phyloP scores from a whole-genome alignment of 2,888 invertebrate genomes.

The Acanthopleura granulata region DNA sequence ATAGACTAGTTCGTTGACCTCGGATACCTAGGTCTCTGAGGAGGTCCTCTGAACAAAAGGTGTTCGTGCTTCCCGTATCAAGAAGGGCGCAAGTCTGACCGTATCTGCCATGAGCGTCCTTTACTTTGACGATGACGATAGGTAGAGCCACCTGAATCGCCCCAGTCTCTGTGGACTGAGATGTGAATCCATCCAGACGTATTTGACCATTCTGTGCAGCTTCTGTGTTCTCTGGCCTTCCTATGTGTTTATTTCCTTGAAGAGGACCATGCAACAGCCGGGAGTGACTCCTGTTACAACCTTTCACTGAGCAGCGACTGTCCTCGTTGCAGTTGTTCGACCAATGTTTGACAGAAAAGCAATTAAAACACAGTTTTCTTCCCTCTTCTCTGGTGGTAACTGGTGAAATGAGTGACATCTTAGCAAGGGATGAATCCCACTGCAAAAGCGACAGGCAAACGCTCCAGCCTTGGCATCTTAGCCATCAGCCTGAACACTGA shows the following conservation, averaged over 20 bases:
- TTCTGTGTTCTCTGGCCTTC: background rate
- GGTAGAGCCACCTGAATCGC: background rate
- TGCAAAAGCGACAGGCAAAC: background rate
- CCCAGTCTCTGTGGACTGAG: background rate
- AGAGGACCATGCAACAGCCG: constrained; percentile 4
- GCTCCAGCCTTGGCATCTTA: no score
- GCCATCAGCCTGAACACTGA: background rate
- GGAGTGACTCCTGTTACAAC: background rate
- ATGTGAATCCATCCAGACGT: background rate
- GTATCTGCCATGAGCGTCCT: background rate
- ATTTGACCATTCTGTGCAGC: background rate
- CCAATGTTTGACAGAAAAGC: background rate
- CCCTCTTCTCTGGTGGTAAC: background rate
- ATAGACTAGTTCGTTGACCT: background rate
- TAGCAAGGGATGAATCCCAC: background rate
- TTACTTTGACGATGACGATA: background rate
- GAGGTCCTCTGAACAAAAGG: background rate
- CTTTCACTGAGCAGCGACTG: background rate
- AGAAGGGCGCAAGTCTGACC: background rate
- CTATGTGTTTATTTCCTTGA: background rate
- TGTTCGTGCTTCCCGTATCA: background rate
- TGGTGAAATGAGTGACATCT: background rate
- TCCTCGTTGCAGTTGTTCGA: background rate
- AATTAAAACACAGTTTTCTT: background rate
- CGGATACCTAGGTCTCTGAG: background rate